A percentile compares a stretch with the other conserved stretches of the same genome.
Conservation (phyloP, 2,888 invertebrate genomes). For the Linyphia triangularis region DNA sequence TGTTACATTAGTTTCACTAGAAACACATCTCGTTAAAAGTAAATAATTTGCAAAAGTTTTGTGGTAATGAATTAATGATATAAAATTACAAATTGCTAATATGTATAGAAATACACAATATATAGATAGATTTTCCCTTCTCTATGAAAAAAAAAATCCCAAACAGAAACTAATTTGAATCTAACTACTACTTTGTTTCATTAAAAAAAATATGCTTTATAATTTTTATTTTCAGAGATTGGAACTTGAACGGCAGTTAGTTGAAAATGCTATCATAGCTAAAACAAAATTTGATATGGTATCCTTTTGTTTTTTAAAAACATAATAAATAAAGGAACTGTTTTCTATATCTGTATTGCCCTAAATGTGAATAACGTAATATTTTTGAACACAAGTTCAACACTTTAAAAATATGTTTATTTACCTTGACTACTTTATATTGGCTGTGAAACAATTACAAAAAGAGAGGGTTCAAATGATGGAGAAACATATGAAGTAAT, state of each 20-base stretch:
- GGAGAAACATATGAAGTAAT: slow-evolving; percentile 53
- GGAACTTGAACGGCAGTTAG: slow-evolving; percentile 55
- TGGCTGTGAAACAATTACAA: slow-evolving; percentile 60
- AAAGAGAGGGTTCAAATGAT: slow-evolving; percentile 40
- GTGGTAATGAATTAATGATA: too few relatives aligned
- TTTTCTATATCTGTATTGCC: too few relatives aligned
- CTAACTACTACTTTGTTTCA: background rate
- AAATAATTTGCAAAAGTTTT: too few relatives aligned
- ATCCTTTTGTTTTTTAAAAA: slow-evolving; percentile 46
- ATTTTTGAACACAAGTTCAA: background rate
- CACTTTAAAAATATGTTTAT: background rate
- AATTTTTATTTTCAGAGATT: slow-evolving; percentile 40
- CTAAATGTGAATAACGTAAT: too few relatives aligned
- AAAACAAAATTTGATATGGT: slow-evolving; percentile 60
- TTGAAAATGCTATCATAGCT: slow-evolving; percentile 56
- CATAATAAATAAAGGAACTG: too few relatives aligned
- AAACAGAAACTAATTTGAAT: background rate
- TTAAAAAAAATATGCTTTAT: background rate
- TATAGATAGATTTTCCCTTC: too few relatives aligned
- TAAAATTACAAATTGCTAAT: too few relatives aligned
- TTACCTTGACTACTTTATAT: background rate
- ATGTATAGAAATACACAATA: too few relatives aligned
- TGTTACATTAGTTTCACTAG: too few relatives aligned
- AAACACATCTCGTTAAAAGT: too few relatives aligned
- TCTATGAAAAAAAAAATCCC: background rate